A percentile compares a stretch with the other conserved stretches of the same genome.
phyloP scores from a whole-genome alignment of 2,797 vertebrate genomes.

The Mormyrops attenuatus region DNA sequence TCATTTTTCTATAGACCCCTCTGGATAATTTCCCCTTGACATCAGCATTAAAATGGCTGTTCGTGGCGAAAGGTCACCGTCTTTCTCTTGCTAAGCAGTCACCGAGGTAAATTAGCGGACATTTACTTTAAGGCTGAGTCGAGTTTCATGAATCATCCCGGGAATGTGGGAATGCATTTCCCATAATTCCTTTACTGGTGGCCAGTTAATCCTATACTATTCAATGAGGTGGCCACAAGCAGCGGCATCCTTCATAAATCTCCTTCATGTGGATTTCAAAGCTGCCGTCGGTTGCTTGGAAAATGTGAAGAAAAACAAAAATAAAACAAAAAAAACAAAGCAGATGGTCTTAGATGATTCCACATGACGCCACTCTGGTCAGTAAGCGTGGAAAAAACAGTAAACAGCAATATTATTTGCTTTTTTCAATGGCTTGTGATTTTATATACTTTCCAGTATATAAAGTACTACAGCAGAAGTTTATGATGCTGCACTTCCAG shows the following conservation, averaged over 20 bases:
- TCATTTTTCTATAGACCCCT: not conserved
- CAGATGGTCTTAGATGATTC: conserved; percentile 20
- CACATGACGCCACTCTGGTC: conserved; percentile 13
- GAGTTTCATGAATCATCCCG: not conserved
- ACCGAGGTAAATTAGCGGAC: not conserved
- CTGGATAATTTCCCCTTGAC: not conserved
- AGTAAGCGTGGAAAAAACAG: not conserved
- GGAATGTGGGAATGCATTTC: conserved; percentile 49
- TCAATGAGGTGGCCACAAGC: conserved; percentile 38
- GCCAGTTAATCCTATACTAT: conserved; percentile 53
- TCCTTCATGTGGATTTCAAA: conserved; percentile 36
- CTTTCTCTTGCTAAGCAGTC: not conserved
- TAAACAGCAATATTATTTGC: not conserved
- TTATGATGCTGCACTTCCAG: not conserved
- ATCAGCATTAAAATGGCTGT: not conserved
- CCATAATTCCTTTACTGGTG: conserved; percentile 52
- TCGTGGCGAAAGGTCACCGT: not conserved
- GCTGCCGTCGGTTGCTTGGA: conserved; percentile 37
- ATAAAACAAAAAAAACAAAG: conserved; percentile 28
- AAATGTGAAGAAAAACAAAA: conserved; percentile 34
- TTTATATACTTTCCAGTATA: not conserved
- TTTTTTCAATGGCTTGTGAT: not conserved
- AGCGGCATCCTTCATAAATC: conserved; percentile 54
- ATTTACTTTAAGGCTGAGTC: not conserved
- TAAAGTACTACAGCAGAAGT: not conserved